Evolutionary conservation across 2,888 invertebrate species (phyloP).

Genomic region (Lithodes maja): DNA sequence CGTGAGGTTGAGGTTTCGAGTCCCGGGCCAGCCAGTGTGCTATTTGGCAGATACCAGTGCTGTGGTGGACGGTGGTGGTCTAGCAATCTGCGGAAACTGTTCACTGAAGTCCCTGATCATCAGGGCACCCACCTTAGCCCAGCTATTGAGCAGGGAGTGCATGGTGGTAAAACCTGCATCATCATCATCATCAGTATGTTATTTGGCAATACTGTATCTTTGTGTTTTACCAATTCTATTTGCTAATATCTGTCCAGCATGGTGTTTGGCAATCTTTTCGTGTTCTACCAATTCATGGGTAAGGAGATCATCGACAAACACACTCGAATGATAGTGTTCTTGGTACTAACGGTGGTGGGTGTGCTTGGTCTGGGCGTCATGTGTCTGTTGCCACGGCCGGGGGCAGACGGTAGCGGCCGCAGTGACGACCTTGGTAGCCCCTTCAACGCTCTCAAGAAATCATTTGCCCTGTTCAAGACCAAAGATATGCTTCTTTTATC

Average conservation of each 20-base stretch:
- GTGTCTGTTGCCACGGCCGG: constrained; percentile 69
- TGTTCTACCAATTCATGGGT: constrained; percentile 92
- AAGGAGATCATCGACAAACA: constrained; percentile 82
- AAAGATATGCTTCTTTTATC: constrained; percentile 89
- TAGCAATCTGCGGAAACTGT: too few species aligned
- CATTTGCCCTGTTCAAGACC: constrained; percentile 85
- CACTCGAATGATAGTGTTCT: constrained; percentile 87
- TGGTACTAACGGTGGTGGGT: constrained; percentile 80
- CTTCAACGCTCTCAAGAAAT: constrained; percentile 83
- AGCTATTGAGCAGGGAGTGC: too few species aligned
- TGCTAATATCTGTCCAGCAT: constrained; percentile 79
- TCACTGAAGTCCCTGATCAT: too few species aligned
- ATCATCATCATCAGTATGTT: too few species aligned
- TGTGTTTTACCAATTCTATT: too few species aligned
- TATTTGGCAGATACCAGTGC: too few species aligned
- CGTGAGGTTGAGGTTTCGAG: too few species aligned
- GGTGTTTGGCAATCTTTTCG: constrained; percentile 96
- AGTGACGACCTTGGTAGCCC: constrained; percentile 62
- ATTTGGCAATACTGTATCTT: too few species aligned
- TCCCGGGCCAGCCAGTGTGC: too few species aligned
- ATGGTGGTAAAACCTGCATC: too few species aligned
- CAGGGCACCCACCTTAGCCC: too few species aligned
- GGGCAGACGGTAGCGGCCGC: constrained; percentile 53
- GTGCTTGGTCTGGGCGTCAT: constrained; percentile 70
- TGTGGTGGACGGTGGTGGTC: too few species aligned